Evolutionary conservation across 2,113 vertebrate genomes (phyloP).

Genomic region (Toxotes chatareus): DNA sequence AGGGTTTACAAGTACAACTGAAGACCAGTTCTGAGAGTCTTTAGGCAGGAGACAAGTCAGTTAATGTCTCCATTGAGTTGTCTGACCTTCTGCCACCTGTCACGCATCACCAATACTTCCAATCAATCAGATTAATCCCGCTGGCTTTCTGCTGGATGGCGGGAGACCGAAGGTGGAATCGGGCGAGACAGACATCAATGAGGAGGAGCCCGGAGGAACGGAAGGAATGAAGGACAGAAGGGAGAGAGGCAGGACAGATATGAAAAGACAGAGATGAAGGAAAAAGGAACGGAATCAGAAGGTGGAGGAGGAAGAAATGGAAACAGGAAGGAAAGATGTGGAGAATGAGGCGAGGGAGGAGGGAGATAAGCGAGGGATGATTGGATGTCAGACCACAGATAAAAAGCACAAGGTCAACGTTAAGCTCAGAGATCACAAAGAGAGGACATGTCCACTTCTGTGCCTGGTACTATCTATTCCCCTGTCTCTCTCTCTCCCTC

Average conservation of each 20-base stretch:
- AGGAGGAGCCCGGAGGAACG: neutral
- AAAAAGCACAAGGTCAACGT: slow-evolving; percentile 76
- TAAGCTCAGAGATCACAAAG: slow-evolving; percentile 73
- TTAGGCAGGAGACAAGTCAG: slow-evolving; percentile 47
- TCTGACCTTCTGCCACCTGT: slow-evolving; percentile 52
- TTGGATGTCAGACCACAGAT: slow-evolving; percentile 74
- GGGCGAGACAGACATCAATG: slow-evolving; percentile 5
- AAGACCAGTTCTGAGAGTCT: slow-evolving; percentile 27
- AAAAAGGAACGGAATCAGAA: neutral
- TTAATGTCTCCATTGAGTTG: slow-evolving; percentile 51
- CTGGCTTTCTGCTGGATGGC: slow-evolving; percentile 20
- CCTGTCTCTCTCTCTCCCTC: neutral
- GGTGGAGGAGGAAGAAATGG: slow-evolving; percentile 33
- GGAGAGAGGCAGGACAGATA: neutral
- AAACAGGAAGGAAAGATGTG: slow-evolving; percentile 52
- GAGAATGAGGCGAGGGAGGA: slow-evolving; percentile 27
- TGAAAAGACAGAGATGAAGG: slow-evolving; percentile 18
- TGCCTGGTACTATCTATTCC: slow-evolving; percentile 18
- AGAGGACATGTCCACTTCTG: slow-evolving; percentile 60
- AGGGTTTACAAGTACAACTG: slow-evolving; percentile 32
- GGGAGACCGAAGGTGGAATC: neutral
- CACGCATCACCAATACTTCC: slow-evolving; percentile 57
- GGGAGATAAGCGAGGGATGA: slow-evolving; percentile 73
- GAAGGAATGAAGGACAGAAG: slow-evolving; percentile 13
- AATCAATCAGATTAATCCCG: slow-evolving; percentile 64